These are phyloP conservation scores for Bothrops jararaca DNA, from an alignment of 2,113 vertebrate genomes.

Conservation along the genomic window DNA sequence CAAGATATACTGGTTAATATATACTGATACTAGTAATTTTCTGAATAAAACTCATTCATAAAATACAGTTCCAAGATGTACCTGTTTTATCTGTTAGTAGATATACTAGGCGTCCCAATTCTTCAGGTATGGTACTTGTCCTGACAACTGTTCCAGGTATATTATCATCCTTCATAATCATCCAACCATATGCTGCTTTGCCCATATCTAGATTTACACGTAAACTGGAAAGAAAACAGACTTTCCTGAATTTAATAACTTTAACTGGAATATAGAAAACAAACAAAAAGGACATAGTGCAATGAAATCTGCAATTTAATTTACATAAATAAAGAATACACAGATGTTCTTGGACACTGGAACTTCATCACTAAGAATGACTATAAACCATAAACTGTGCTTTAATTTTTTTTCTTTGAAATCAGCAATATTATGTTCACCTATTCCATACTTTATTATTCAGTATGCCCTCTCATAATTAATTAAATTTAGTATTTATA, in stretches of 20 bases:
- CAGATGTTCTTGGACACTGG: background rate
- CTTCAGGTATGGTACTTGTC: slow-evolving; percentile 98
- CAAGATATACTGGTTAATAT: background rate
- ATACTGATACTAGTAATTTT: too few species aligned
- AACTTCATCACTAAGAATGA: background rate
- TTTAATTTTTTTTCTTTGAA: background rate
- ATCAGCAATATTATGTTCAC: background rate
- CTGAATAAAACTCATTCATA: background rate
- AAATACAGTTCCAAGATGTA: slow-evolving; percentile 52
- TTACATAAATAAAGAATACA: background rate
- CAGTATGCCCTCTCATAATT: background rate
- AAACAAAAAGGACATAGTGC: background rate
- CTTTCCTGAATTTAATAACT: slow-evolving; percentile 33
- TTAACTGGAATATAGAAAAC: slow-evolving; percentile 26
- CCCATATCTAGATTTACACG: slow-evolving; percentile 99
- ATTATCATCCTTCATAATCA: slow-evolving; percentile 96
- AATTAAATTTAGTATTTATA: background rate
- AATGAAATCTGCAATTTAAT: slow-evolving; percentile 17
- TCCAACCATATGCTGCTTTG: slow-evolving; percentile 95
- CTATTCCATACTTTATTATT: background rate
- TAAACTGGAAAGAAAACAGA: slow-evolving; percentile 73
- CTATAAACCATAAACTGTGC: background rate
- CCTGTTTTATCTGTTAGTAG: slow-evolving; percentile 97
- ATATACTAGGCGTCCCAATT: slow-evolving; percentile 92
- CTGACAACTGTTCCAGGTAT: slow-evolving; percentile 95